phyloP scores from a whole-genome alignment of 2,113 vertebrate species.

The Corythaixoides concolor region DNA sequence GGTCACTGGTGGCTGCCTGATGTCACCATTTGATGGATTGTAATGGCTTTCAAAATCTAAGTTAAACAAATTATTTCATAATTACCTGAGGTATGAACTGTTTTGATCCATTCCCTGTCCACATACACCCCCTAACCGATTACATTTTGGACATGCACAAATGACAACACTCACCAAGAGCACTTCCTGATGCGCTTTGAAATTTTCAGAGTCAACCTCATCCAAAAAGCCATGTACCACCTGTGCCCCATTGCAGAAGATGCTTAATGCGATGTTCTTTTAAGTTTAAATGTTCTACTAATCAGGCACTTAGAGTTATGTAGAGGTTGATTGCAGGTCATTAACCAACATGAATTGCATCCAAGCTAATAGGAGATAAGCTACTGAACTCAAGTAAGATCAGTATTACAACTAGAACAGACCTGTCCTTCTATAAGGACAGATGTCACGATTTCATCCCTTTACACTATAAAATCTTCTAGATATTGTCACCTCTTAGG shows the following conservation, averaged over 20 bases:
- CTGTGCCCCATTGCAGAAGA: neutral
- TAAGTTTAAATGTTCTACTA: neutral
- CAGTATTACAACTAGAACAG: neutral
- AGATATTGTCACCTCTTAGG: neutral
- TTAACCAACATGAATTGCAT: neutral
- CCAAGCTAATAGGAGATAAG: neutral
- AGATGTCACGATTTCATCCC: neutral
- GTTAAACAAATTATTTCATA: neutral
- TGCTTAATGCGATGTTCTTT: neutral
- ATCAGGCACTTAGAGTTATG: neutral
- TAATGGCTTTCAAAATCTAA: neutral
- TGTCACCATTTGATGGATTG: neutral
- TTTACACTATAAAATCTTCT: neutral
- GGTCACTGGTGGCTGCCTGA: neutral
- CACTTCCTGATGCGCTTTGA: neutral
- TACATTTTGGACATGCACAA: neutral
- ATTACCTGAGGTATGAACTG: neutral
- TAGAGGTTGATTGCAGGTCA: neutral
- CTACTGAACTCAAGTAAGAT: neutral
- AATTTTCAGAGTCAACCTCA: neutral
- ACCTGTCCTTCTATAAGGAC: neutral
- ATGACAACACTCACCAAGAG: neutral
- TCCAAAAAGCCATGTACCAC: neutral
- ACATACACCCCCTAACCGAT: rapidly evolving
- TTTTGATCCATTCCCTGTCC: neutral